Evolutionary conservation across 2,113 vertebrate species (phyloP).

Genomic region (Upupa epops): DNA sequence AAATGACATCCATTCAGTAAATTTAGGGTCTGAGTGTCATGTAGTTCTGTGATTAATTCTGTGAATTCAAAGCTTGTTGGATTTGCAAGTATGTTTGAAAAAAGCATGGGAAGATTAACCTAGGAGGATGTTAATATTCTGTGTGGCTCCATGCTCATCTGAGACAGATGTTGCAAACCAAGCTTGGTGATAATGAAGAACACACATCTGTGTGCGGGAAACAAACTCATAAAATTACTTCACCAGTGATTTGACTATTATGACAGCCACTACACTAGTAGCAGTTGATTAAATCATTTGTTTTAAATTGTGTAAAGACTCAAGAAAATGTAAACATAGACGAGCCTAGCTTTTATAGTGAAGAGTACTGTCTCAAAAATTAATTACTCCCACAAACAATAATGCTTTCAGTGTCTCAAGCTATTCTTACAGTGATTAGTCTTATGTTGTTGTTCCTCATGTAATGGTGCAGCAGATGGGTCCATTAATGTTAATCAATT

Average conservation of each 20-base stretch:
- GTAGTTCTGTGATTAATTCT: neutral
- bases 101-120: slow-evolving; percentile 38
- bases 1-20: neutral
- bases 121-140: slow-evolving; percentile 58
- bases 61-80: neutral
- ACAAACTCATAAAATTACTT: slow-evolving; percentile 13
- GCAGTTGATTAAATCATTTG: slow-evolving; percentile 34
- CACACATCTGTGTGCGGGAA: slow-evolving; percentile 30
- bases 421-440: slow-evolving; percentile 48
- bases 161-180: slow-evolving; percentile 58
- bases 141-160: neutral
- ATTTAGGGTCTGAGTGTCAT: neutral
- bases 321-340: neutral
- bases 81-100: slow-evolving; percentile 49
- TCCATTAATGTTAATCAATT: slow-evolving; percentile 71
- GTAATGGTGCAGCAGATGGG: slow-evolving; percentile 48
- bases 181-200: slow-evolving; percentile 59
- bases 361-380: neutral
- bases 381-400: slow-evolving; percentile 9
- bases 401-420: slow-evolving; percentile 17
- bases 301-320: slow-evolving; percentile 30
- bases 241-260: slow-evolving; percentile 6
- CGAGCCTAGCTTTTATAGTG: neutral
- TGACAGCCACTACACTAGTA: neutral
- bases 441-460: slow-evolving; percentile 1